A percentile compares a stretch with the other conserved stretches of the same genome.
phyloP scores from a whole-genome alignment of 2,797 vertebrate genomes.

The Spinibarbus caldwelli region DNA sequence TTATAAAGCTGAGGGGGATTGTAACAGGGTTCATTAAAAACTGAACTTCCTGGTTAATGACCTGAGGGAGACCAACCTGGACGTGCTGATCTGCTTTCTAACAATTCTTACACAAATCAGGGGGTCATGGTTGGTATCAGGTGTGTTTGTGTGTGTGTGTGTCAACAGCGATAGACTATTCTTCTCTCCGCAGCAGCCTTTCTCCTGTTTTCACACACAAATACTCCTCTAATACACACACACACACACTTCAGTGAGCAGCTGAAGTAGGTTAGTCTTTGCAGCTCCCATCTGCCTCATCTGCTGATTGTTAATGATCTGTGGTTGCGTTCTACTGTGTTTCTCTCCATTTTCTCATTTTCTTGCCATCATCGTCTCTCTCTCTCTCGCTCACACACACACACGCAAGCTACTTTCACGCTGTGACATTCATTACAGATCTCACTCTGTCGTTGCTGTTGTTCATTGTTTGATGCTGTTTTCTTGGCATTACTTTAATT shows the following conservation, averaged over 20 bases:
- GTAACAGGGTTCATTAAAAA: slow-evolving; percentile 55
- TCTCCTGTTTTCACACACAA: slow-evolving; percentile 15
- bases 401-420: slow-evolving; percentile 41
- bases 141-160: slow-evolving; percentile 26
- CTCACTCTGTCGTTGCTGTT: slow-evolving; percentile 71
- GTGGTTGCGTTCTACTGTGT: slow-evolving; percentile 30
- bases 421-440: slow-evolving; percentile 61
- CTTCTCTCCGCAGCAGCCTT: not conserved
- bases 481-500: slow-evolving; percentile 74
- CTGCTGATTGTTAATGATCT: slow-evolving; percentile 50
- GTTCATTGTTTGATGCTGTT: slow-evolving; percentile 72
- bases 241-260: not conserved
- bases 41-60: slow-evolving; percentile 55
- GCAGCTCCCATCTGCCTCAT: slow-evolving; percentile 52
- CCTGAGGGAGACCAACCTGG: slow-evolving; percentile 36
- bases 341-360: slow-evolving; percentile 12
- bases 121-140: not conserved
- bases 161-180: not conserved
- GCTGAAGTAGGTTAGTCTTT: slow-evolving; percentile 49
- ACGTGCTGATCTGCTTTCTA: slow-evolving; percentile 57
- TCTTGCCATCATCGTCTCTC: slow-evolving; percentile 61
- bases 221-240: not conserved
- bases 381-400: slow-evolving; percentile 47
- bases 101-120: slow-evolving; percentile 24
- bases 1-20: slow-evolving; percentile 33